Evolutionary conservation across 2,888 invertebrate genomes (phyloP), one percentile per base, ranked within the genome.

Genomic region (Cerceris ruficornis): DNA sequence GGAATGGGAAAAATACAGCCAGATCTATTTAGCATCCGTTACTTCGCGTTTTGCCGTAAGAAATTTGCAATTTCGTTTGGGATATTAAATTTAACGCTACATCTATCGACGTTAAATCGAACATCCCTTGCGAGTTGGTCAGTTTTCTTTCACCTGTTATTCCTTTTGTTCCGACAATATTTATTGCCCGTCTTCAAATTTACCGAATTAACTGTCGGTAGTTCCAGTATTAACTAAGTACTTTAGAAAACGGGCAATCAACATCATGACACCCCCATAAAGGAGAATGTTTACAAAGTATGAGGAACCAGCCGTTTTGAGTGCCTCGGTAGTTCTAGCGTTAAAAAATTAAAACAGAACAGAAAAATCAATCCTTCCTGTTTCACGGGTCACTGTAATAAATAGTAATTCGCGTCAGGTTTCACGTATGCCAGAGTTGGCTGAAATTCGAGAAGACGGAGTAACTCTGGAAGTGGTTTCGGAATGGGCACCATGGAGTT

Each of bases 401-500:
- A 28, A 50, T n/a, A 17, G 49, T 8, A 17, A 8, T 60, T 43
- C 8, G 0, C 7, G 28, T 28, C 58, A 92, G 92, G 81, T 90
- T 64, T 93, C 94, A 11, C 89, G 90, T 62, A 92, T 92, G 82
- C 78, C 86, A 46, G 93, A 93, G 60, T 92, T 93, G 75, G 82
- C 87, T 5, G 87, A 90, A 55, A 87, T 94, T n/a, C 90, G 93
- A 79, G 89, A 93, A 13, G 81, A 92, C 65, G 92, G 93, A 69
- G 82, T 94, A 52, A 89, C 87, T 65, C 89, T 94, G 68, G 93
- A 93, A 88, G 78, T 94, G 46, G 85, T 92, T 28, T 93, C 93
- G 4, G 92, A 93, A 83, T 94, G 94, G 94, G 93, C 92, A 68
- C 86, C 92, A 2, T 94, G 94, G 94, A 89, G 94, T 5, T 87